Evolutionary conservation across 2,888 invertebrate species (phyloP), one percentile per base, ranked within the genome.

Genomic region (Erebia epiphron): DNA sequence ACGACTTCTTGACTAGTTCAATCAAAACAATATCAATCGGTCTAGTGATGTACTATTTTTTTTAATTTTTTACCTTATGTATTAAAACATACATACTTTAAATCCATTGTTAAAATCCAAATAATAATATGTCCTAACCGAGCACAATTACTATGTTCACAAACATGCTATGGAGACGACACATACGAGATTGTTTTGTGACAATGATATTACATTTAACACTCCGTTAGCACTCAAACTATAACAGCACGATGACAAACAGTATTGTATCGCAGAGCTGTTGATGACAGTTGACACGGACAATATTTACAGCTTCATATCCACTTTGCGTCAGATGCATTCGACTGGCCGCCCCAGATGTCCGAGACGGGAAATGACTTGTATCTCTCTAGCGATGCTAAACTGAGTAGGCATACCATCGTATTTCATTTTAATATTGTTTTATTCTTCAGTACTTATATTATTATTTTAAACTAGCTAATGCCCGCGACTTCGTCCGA

Each of bases 321-420:
- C 72, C 73, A 76, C 75, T 75, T 70, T 67, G 68, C 70, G 70
- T 71, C 74, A 74, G 72, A 73, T 76, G 75, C 73, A 73, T 68
- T 71, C 64, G 73, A 69, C 73, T 58, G 62, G 62, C 57, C 61
- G 67, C 64, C 57, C 71, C 76, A 73, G 73, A 75, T 75, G 74
- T 66, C 69, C 57, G 71, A 62, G 74, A 72, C 73, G 63, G 71
- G 68, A 65, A 71, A 70, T 74, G 70, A 74, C 71, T 74, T 74
- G 73, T 74, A 75, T 72, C 63, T 65, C 66, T 46, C 70, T 43
- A 63, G 62, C 63, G 66, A 67, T 64, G 65, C 64, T 70, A 58
- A 65, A 68, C 50, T 63, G 43, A n/a, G 66, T 68, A 69, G 67
- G 18, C 11, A 1, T 64, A 52, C 50, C 5, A 35, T 66, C 56